These are phyloP conservation scores for Isurus oxyrinchus DNA, from an alignment of 2,113 vertebrate species.

Conservation along the genomic window DNA sequence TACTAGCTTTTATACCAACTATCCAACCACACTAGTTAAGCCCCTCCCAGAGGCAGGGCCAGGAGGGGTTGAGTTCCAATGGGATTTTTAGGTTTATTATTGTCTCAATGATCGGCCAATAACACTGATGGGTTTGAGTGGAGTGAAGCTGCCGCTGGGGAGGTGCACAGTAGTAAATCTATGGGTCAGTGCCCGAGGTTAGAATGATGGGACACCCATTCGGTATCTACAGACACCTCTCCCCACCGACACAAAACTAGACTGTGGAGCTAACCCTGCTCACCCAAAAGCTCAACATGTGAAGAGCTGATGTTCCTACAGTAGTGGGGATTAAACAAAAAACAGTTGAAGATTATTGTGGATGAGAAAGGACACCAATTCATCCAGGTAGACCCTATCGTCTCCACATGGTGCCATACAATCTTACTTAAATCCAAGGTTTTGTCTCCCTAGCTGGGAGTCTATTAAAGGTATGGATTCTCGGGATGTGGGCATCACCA, in stretches of 20 bases:
- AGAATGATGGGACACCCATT: neutral
- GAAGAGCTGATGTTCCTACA: no score
- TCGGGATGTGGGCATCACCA: neutral
- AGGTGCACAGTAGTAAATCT: fast-evolving
- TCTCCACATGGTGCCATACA: neutral
- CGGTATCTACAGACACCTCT: no score
- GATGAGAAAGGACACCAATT: neutral
- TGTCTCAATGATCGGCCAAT: neutral
- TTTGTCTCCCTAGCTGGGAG: no score
- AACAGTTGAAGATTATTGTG: no score
- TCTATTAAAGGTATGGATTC: neutral
- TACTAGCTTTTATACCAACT: neutral
- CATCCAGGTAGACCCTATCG: neutral
- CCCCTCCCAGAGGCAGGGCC: neutral
- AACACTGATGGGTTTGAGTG: neutral
- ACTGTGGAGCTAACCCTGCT: neutral
- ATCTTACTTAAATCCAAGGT: no score
- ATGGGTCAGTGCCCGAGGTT: neutral
- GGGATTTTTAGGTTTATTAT: neutral
- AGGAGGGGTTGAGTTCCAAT: neutral
- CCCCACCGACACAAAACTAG: no score
- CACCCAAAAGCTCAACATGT: neutral
- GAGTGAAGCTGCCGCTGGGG: neutral
- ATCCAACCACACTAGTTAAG: neutral
- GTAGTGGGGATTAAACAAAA: neutral